phyloP scores from a whole-genome alignment of 2,113 vertebrate species.

The Delphinapterus leucas region DNA sequence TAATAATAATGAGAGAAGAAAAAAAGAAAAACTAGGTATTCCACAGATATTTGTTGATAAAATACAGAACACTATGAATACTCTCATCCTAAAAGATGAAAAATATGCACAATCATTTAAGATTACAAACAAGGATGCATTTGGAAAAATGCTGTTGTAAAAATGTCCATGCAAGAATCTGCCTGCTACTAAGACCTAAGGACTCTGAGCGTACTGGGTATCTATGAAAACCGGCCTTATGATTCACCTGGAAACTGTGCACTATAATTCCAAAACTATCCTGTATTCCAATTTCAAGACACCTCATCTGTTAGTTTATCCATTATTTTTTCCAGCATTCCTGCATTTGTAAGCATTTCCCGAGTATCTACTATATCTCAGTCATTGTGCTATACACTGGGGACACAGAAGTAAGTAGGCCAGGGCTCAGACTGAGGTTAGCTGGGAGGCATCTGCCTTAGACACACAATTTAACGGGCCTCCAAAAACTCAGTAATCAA shows the following conservation, averaged over 20 bases:
- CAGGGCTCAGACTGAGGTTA: background rate
- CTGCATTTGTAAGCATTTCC: background rate
- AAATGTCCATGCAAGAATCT: background rate
- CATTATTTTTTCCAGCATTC: background rate
- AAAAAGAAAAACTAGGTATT: background rate
- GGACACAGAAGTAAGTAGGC: background rate
- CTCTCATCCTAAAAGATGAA: background rate
- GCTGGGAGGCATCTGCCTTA: background rate
- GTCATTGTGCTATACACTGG: background rate
- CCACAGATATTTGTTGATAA: background rate
- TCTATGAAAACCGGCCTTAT: background rate
- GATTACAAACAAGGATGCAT: background rate
- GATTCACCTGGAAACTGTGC: background rate
- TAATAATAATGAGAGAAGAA: background rate
- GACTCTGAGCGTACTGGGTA: background rate
- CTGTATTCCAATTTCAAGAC: background rate
- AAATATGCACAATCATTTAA: background rate
- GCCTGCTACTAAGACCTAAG: background rate
- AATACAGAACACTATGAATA: background rate
- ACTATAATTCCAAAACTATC: background rate
- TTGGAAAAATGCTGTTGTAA: background rate
- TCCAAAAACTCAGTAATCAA: background rate
- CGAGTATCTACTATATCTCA: background rate
- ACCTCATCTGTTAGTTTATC: background rate
- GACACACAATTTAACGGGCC: background rate